phyloP scores from a whole-genome alignment of 2,113 vertebrate species.

The Hemichromis elongatus region DNA sequence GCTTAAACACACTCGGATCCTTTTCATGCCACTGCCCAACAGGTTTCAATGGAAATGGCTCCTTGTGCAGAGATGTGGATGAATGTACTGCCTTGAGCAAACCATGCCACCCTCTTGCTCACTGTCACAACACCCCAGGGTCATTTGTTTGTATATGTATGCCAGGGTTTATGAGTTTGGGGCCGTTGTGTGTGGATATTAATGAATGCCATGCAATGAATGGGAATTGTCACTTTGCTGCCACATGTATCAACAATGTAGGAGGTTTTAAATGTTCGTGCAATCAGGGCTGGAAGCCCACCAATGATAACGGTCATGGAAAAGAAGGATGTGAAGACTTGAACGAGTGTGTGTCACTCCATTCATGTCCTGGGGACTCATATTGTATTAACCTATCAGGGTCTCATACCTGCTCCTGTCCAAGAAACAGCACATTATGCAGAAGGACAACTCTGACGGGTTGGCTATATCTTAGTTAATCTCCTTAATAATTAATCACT shows the following conservation, averaged over 20 bases:
- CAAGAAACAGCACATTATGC: slow-evolving; percentile 35
- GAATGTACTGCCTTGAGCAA: slow-evolving; percentile 60
- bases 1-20: slow-evolving; percentile 73
- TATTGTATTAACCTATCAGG: slow-evolving; percentile 69
- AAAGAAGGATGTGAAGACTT: slow-evolving; percentile 64
- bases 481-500: neutral
- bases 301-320: slow-evolving; percentile 43
- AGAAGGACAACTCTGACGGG: slow-evolving; percentile 11
- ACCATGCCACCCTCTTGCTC: slow-evolving; percentile 65
- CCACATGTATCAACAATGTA: slow-evolving; percentile 68
- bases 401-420: slow-evolving; percentile 71
- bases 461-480: slow-evolving; percentile 29
- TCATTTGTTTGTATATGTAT: slow-evolving; percentile 72
- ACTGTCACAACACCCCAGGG: slow-evolving; percentile 74
- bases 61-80: slow-evolving; percentile 72
- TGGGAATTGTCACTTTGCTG: slow-evolving; percentile 65
- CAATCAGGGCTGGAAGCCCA: slow-evolving; percentile 58
- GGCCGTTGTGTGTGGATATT: slow-evolving; percentile 69
- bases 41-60: slow-evolving; percentile 71
- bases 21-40: slow-evolving; percentile 72
- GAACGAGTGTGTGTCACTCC: slow-evolving; percentile 67
- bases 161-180: slow-evolving; percentile 63
- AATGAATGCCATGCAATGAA: slow-evolving; percentile 71
- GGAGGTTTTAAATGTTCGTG: slow-evolving; percentile 74
- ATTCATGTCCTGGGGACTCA: slow-evolving; percentile 48